phyloP scores from a whole-genome alignment of 2,888 invertebrate genomes.

The Eupithecia insigniata region DNA sequence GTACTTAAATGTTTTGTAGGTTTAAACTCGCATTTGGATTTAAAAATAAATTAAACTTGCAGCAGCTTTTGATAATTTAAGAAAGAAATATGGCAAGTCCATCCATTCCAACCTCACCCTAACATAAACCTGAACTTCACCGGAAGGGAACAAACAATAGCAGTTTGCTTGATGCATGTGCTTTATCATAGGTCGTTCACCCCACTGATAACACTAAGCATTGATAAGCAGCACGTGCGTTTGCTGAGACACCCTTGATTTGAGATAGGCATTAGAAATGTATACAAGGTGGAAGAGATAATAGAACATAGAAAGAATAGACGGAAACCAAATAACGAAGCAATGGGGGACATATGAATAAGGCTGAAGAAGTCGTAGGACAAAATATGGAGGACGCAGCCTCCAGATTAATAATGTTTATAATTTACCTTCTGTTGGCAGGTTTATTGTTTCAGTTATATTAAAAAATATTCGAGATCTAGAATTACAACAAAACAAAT shows the following conservation, averaged over 20 bases:
- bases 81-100: neutral
- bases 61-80: neutral
- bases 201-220: constrained; percentile 20
- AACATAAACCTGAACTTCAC: constrained; percentile 27
- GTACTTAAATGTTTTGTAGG: no score
- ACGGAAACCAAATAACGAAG: neutral
- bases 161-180: constrained; percentile 21
- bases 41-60: neutral
- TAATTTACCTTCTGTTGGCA: no score
- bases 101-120: neutral
- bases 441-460: no score
- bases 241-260: constrained; percentile 13
- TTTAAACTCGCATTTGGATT: neutral
- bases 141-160: constrained; percentile 20
- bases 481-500: neutral
- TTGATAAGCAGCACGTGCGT: constrained; percentile 22
- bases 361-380: neutral
- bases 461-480: neutral
- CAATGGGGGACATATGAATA: neutral
- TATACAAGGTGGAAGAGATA: constrained; percentile 3
- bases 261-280: constrained; percentile 6
- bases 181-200: constrained; percentile 23
- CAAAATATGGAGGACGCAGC: neutral
- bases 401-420: no score
- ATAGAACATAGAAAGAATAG: neutral